Base-by-base conservation (phyloP, 2,888 invertebrate species). In the Allophyes oxyacanthae region DNA sequence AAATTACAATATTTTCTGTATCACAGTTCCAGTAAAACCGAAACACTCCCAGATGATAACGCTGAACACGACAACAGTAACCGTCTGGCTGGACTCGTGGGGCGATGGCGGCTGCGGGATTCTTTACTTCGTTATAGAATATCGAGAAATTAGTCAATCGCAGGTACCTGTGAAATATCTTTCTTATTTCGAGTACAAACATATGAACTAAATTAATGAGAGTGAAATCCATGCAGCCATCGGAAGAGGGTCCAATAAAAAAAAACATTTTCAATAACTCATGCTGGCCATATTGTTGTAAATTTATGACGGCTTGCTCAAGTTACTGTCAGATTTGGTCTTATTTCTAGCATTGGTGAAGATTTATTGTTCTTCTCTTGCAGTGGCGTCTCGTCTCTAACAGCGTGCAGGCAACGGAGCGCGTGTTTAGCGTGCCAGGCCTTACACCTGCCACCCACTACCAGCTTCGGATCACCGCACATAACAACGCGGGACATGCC, bases 51-150 rank as follows among this genome's bases (percentile, higher is more conserved):
- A 97, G 84, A 96, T 97, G 95, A 95, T 97, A 64, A 98, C 97
- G 0, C 95, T 97, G 77, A 98, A 98, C 85, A 96, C 97, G 0
- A 98, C 98, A 0, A 97, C 97, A 54, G 97, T 97, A 49, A 97
- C 97, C 0, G 96, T 98, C 20, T 98, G 98, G 96, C 88, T 98
- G 69, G 97, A 97, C 86, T 96, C 97, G 0, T 98, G 98, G 98
- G 97, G 97, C 33, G 98, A 98, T 79, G 98, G 98, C 0, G 98
- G 98, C 15, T 98, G 98, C 81, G 97, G 97, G 2, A 97, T 98
- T 67, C 95, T 97, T 7, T 97, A 97, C 89, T 98, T 97, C 82
- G 96, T 97, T 71, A 96, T 98, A 36, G 98, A 98, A 83, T 98
- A 97, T 81, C 91, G 96, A 58, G 95, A 95, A 55, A 95, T 95